These are phyloP conservation scores for Phrynocephalus forsythii DNA, from an alignment of 2,797 vertebrate genomes.

Conservation along the genomic window DNA sequence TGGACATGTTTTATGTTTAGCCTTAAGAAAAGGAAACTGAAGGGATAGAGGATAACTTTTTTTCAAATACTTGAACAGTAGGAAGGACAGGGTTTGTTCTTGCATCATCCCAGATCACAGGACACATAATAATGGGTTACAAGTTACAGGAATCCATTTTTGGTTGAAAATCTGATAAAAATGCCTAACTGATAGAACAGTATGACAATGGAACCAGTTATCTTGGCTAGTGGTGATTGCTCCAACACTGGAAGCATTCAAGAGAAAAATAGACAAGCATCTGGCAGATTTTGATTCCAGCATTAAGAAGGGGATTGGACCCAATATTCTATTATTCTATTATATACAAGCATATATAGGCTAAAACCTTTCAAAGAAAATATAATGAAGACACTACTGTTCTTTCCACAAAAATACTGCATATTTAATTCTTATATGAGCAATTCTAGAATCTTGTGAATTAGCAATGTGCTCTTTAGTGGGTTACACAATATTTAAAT, in stretches of 20 bases:
- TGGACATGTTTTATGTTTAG: background rate
- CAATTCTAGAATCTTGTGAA: background rate
- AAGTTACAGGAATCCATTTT: background rate
- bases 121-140: background rate
- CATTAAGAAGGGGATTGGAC: no score
- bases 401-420: background rate
- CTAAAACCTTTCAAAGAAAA: background rate
- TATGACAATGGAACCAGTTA: no score
- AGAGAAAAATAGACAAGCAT: no score
- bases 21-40: background rate
- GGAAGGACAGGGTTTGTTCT: no score
- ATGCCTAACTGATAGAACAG: background rate
- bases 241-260: no score
- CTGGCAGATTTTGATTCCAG: no score
- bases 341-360: background rate
- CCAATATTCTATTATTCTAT: background rate
- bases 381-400: background rate
- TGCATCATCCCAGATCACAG: background rate
- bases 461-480: background rate
- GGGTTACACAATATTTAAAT: background rate
- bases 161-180: background rate
- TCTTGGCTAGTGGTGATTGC: no score
- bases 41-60: no score
- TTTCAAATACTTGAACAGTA: no score
- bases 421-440: background rate